A percentile compares a stretch with the other conserved stretches of the same genome.
phyloP scores from a whole-genome alignment of 2,797 vertebrate genomes.

The Phaenicophaeus curvirostris region DNA sequence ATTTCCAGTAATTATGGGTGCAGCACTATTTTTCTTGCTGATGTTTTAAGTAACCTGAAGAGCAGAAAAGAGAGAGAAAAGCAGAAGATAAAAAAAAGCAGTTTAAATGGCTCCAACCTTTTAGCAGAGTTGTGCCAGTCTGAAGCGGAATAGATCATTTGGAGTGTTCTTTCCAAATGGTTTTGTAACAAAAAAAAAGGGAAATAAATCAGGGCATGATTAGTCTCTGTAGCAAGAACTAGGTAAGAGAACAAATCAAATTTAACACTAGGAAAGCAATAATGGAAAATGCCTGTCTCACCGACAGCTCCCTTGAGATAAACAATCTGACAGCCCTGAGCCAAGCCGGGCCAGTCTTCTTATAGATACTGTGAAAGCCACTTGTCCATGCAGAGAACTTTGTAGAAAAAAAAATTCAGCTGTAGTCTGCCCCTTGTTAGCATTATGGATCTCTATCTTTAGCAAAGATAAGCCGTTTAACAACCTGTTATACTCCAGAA shows the following conservation, averaged over 20 bases:
- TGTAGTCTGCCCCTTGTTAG: neutral
- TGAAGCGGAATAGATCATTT: neutral
- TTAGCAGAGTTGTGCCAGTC: neutral
- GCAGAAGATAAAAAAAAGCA: neutral
- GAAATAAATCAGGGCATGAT: constrained; percentile 32
- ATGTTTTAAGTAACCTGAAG: neutral
- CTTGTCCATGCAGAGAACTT: neutral
- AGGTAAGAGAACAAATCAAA: constrained; percentile 51
- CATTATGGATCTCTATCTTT: neutral
- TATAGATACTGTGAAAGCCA: neutral
- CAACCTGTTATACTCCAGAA: neutral
- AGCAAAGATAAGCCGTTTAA: constrained; percentile 52
- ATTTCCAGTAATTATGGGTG: neutral
- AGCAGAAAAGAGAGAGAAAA: neutral
- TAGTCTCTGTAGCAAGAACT: constrained; percentile 25
- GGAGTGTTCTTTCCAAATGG: neutral
- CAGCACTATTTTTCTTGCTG: neutral
- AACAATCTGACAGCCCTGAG: neutral
- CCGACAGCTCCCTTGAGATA: constrained; percentile 24
- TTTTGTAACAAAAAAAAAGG: neutral
- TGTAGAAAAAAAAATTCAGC: neutral
- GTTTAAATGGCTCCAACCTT: neutral
- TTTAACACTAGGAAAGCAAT: constrained; percentile 47
- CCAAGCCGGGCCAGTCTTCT: constrained; percentile 11
- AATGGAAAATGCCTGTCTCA: constrained; percentile 32